Base-by-base conservation (phyloP, 2,888 invertebrate genomes). In the Campaea margaritaria region DNA sequence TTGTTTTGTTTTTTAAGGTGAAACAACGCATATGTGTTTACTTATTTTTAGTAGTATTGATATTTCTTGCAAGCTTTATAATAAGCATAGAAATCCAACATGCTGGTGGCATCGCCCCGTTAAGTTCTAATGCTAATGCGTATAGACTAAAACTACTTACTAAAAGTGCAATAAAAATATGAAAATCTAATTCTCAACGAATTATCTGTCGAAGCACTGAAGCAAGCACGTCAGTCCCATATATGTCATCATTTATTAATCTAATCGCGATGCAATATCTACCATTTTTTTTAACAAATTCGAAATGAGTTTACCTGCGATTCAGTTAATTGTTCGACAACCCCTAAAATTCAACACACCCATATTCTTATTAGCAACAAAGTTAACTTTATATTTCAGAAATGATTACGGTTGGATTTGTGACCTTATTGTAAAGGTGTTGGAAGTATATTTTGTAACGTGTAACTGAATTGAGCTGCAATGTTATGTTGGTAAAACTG, bases 261-360 rank as follows among this genome's bases (percentile, higher is more conserved):
- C 62, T 64, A 64, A 68, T 69, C 69, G 51, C 79, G 80, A 83
- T 81, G 83, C 82, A 80, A 82, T 83, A 83, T 66, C 64, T 43
- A 65, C 61, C 62, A 81, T 83, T 84, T 84, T 79, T 79, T 79
- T 80, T 70, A 64, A 75, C 67, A 69, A 79, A 81, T 86, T 79
- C 73, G 66, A 85, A 85, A 85, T 82, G 70, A 83, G 77, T 87
- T 85, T 90, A 90, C 91, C 91, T 90, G 91, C 76, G 75, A 84
- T 81, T 83, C 81, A 65, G 78, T 87, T 88, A 86, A 89, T 90
- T 89, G 87, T 89, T 84, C 81, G 80, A 75, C 85, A 82, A 86
- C 87, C 91, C 91, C 86, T 80, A 78, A 85, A 86, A 85, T 83
- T 83, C 81, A 82, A 80, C 85, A 75, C 86, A n/a, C 87, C 68